Base-by-base conservation (phyloP, 2,113 vertebrate species). In the Silurus asotus region DNA sequence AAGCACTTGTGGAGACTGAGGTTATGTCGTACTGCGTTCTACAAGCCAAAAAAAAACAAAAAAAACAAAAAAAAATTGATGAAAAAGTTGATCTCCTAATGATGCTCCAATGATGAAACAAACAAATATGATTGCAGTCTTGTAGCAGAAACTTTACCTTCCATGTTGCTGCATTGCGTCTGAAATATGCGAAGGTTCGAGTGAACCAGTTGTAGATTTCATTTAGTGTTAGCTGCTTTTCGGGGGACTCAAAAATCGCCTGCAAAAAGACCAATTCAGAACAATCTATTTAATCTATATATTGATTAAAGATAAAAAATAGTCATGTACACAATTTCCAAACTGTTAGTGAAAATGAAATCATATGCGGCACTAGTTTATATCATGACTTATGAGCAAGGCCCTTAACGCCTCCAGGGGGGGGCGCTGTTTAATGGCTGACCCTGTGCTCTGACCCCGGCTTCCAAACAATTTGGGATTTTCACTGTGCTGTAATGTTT, bases 121-220 rank as follows among this genome's bases (percentile, higher is more conserved):
- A 56, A 17, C 82, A 76, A 45, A 79, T 19, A 45, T 59, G 56
- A 45, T 53, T 48, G 51, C 19, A 61, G n/a, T 8, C 83, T 28
- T 2, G 11, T 13, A 65, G n/a, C 6, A 82, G 1, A 67, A 14
- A n/a, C 9, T 13, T 91, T 96, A 99, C 98, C 98, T 99, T 99
- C 98, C 98, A 99, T 11, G 98, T 99, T 0, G 98, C 98, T 0
- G 98, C 97, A n/a, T 99, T 99, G 91, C 98, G 97, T 87, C 97
- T 93, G 94, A 99, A 99, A 94, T 99, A 99, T 59, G 97, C 98
- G 91, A 99, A 99, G 94, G 97, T 99, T 92, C 97, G 95, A 48
- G 98, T 99, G 96, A 99, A 99, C 98, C 98, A 99, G 94, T 99
- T 99, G 95, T 99, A 99, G 94, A 99, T 99, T 95, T 99, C 98